A percentile compares a stretch with the other conserved stretches of the same genome.
These are phyloP conservation scores for Parazoanthus swiftii DNA, from an alignment of 92 coral and sea anemone genomes.

Conservation along the genomic window DNA sequence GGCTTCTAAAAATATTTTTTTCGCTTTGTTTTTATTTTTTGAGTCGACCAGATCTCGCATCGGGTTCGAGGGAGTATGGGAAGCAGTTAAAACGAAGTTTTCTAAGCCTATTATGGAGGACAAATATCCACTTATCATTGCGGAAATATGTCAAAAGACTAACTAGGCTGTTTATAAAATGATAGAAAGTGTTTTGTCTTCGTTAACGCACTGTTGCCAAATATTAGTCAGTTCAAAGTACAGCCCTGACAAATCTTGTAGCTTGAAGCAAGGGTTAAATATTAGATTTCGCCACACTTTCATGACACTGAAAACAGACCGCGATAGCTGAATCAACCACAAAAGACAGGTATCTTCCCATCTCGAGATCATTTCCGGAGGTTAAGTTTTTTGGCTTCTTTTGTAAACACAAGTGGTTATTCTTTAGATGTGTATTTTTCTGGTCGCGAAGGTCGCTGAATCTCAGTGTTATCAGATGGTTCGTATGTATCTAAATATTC, in stretches of 20 bases:
- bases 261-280: constrained; percentile 18
- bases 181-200: background rate
- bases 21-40: background rate
- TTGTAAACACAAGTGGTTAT: constrained; percentile 25
- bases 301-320: constrained; percentile 30
- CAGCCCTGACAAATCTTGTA: background rate
- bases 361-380: constrained; percentile 36
- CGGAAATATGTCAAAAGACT: background rate
- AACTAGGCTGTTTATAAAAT: background rate
- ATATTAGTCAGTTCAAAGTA: background rate
- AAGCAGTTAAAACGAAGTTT: background rate
- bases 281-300: constrained; percentile 4
- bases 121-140: background rate
- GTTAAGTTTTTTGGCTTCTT: constrained; percentile 14
- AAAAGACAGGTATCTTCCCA: constrained; percentile 3
- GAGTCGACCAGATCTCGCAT: background rate
- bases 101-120: background rate
- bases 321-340: background rate
- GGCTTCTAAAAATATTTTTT: background rate
- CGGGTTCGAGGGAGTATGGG: background rate
- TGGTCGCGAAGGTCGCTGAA: background rate
- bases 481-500: background rate
- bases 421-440: background rate
- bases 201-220: background rate
- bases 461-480: background rate